Evolutionary conservation across 2,888 invertebrate species (phyloP).

Genomic region (Coelinius sp.): DNA sequence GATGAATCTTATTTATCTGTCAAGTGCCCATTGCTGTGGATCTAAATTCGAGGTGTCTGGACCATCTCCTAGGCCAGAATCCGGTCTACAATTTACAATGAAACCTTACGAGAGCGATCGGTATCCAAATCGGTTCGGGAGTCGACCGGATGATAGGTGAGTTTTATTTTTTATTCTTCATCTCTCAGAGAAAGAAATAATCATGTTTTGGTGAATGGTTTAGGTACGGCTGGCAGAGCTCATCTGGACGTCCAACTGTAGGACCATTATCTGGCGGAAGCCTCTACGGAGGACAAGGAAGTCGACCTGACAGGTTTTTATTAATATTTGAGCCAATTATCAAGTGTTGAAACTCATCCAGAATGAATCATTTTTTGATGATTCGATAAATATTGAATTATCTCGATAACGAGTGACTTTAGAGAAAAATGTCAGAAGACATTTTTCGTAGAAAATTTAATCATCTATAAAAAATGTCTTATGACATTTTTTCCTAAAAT

Average conservation of each 20-base stretch:
- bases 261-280: background rate
- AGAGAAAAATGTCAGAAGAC: no score
- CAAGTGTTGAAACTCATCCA: no score
- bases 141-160: conserved; percentile 58
- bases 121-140: conserved; percentile 52
- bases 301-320: background rate
- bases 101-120: conserved; percentile 46
- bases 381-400: no score
- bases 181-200: conserved; percentile 10
- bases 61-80: conserved; percentile 43
- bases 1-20: no score
- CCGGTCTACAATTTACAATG: conserved; percentile 32
- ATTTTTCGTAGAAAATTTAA: no score
- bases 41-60: conserved; percentile 48
- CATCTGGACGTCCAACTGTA: conserved; percentile 21
- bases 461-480: no score
- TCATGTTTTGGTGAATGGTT: background rate
- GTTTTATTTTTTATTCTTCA: conserved; percentile 22
- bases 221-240: conserved; percentile 31
- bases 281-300: conserved; percentile 14
- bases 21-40: conserved; percentile 59
- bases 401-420: no score
- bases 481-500: no score
- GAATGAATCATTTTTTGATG: no score
- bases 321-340: background rate